Base-by-base conservation (phyloP, 2,797 vertebrate genomes). In the Sebastes nivosus region DNA sequence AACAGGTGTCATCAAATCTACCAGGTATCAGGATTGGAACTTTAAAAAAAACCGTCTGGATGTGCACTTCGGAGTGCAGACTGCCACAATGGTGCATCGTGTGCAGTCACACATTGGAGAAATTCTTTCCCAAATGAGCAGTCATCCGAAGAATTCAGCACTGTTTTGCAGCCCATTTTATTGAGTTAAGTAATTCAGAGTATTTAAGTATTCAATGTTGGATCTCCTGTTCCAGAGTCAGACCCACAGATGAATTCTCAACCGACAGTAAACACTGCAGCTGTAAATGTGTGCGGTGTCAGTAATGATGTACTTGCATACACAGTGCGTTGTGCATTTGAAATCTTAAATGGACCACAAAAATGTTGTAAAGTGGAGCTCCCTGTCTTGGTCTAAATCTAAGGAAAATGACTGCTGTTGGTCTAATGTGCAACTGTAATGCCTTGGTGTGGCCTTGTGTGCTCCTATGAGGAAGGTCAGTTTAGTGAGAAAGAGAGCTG, bases 11-110 rank as follows among this genome's bases (percentile, higher is more conserved):
- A 42, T 42, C 38, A 42, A 42, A 42, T 42, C 38, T 42, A 14
- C 38, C 12, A 42, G 38, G 38, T 0, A 42, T 42, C 0, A 42
- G 38, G 14, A 42, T 42, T 42, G 0, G 36, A 38, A 38, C 36
- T 38, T 38, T 38, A 38, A 0, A 38, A 25, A 36, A 61, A 72
- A 38, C n/a, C 5, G 54, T 34, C 16, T 24, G 29, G 8, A 70
- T n/a, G 66, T n/a, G 38, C 13, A 42, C 14, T 14, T 14, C 38
- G 14, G 14, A 42, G 38, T 42, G 38, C 38, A 42, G 38, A 42
- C 38, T 42, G 42, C 6, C 9, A 18, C 24, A 59, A n/a, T 29
- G 54, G 20, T 30, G 24, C 18, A 30, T 50, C 18, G 27, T 65
- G 16, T 72, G 55, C 27, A 46, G 24, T 29, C 32, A 25, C 7